Percentiles rank a stretch among this genome's conserved stretches.
Conservation (phyloP, 2,113 vertebrate genomes). For the Nycticorax nycticorax region DNA sequence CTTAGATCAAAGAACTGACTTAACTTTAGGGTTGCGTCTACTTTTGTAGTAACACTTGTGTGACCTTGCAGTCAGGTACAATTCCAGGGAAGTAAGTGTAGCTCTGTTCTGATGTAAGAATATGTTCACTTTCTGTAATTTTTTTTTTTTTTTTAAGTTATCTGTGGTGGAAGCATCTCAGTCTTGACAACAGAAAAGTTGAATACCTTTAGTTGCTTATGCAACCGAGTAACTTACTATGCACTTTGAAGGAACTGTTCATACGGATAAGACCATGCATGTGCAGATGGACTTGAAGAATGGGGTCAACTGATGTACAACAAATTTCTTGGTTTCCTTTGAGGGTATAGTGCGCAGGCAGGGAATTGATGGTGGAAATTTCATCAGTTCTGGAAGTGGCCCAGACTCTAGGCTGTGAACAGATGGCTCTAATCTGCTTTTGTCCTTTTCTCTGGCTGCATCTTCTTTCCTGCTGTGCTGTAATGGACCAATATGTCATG, state of each 20-base stretch:
- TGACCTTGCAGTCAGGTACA: background rate
- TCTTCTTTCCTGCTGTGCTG: slow-evolving; percentile 37
- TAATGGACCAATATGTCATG: slow-evolving; percentile 6
- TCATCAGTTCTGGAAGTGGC: background rate
- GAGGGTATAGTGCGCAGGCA: background rate
- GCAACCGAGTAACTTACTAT: background rate
- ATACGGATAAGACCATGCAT: background rate
- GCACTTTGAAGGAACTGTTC: background rate
- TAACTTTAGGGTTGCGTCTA: background rate
- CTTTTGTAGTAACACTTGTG: background rate
- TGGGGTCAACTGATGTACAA: background rate
- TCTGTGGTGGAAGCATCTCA: background rate
- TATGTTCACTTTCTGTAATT: background rate
- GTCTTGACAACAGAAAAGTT: background rate
- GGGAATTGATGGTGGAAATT: background rate
- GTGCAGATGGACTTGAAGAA: slow-evolving; percentile 15
- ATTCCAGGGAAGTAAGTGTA: background rate
- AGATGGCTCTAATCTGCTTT: slow-evolving; percentile 65
- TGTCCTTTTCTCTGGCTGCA: slow-evolving; percentile 42
- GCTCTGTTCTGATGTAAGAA: background rate
- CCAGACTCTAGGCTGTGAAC: slow-evolving; percentile 30
- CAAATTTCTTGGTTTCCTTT: background rate
- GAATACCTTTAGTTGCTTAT: background rate
- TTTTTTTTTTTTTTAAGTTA: background rate
- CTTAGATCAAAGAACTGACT: background rate